Conservation (phyloP, 2,113 vertebrate genomes). For the Rattus rattus region DNA sequence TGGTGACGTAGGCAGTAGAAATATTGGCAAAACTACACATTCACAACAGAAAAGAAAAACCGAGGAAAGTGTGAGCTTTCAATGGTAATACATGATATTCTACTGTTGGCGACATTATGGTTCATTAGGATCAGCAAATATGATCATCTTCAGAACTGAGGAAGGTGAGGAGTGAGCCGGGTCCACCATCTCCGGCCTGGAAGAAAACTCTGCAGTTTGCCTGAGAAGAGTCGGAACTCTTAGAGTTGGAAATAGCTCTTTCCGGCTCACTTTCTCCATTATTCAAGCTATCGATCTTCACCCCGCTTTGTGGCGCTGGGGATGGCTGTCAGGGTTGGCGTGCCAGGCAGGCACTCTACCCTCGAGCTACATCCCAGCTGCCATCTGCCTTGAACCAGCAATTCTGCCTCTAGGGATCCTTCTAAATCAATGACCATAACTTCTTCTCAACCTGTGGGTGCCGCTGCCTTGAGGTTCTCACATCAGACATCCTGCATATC, state of each 20-base stretch:
- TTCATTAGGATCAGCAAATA: not conserved
- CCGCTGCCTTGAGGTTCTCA: too few relatives aligned
- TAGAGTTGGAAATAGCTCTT: not conserved
- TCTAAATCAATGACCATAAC: not conserved
- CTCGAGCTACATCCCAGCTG: not conserved
- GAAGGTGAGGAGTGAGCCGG: fast-evolving
- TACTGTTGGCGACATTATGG: not conserved
- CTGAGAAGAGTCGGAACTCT: not conserved
- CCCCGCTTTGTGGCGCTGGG: too few relatives aligned
- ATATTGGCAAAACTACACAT: not conserved
- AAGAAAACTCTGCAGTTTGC: fast-evolving
- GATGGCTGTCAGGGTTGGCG: not conserved
- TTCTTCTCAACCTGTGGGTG: not conserved
- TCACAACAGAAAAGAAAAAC: not conserved
- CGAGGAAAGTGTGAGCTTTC: not conserved
- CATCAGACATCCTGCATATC: not conserved
- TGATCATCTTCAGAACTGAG: fast-evolving
- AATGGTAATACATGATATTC: not conserved
- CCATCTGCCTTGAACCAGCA: fast-evolving
- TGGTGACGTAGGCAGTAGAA: not conserved
- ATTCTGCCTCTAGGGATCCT: not conserved
- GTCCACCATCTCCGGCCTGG: not conserved
- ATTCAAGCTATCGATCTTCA: not conserved
- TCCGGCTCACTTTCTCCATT: not conserved
- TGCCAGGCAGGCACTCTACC: not conserved